These are phyloP conservation scores for Shargacucullia verbasci DNA, from an alignment of 2,888 invertebrate genomes.

Conservation along the genomic window DNA sequence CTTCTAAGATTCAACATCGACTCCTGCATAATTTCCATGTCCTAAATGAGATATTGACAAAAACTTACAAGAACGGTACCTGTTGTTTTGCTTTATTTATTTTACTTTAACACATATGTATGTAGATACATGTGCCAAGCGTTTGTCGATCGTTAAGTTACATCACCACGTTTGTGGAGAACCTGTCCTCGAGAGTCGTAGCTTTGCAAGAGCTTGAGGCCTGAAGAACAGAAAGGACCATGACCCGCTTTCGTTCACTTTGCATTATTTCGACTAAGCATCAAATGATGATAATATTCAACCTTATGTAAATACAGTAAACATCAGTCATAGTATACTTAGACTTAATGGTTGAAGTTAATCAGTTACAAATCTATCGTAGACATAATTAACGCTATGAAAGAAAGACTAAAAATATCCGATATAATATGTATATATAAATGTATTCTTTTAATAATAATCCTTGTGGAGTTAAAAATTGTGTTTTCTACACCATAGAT, in stretches of 20 bases:
- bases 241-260: slow-evolving; percentile 76
- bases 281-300: slow-evolving; percentile 44
- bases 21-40: no score
- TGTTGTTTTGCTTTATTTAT: slow-evolving; percentile 50
- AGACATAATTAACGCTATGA: background rate
- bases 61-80: slow-evolving; percentile 22
- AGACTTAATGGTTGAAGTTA: no score
- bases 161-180: slow-evolving; percentile 70
- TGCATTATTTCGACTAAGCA: slow-evolving; percentile 59
- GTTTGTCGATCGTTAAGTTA: slow-evolving; percentile 68
- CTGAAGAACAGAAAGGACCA: slow-evolving; percentile 78
- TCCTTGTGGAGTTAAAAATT: no score
- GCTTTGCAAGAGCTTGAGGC: slow-evolving; percentile 70
- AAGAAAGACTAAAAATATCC: background rate
- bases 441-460: no score
- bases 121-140: slow-evolving; percentile 63
- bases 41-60: background rate
- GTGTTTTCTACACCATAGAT: no score
- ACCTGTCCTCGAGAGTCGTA: slow-evolving; percentile 73
- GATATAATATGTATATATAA: no score
- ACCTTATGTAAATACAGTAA: slow-evolving; percentile 21
- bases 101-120: slow-evolving; percentile 60
- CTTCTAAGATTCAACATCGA: no score
- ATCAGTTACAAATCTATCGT: no score
- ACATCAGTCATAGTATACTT: slow-evolving; percentile 26